Conservation (phyloP, 2,797 vertebrate genomes). For the Scomberomorus guttatus region DNA sequence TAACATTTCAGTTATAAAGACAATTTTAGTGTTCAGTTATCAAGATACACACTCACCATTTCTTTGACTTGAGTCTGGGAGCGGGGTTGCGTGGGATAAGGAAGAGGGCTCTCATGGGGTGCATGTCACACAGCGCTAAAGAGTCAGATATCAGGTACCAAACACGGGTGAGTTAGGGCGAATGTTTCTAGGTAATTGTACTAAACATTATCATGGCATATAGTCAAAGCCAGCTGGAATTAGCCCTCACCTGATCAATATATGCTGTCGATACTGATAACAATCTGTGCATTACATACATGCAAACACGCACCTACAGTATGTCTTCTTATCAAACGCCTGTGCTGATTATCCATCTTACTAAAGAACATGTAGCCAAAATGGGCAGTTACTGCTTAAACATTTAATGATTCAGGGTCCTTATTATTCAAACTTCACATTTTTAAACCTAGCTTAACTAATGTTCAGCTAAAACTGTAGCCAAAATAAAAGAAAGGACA, state of each 20-base stretch:
- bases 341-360: conserved; percentile 1
- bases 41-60: conserved; percentile 90
- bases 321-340: background rate
- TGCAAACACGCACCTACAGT: background rate
- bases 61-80: conserved; percentile 94
- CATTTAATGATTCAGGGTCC: background rate
- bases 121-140: conserved; percentile 95
- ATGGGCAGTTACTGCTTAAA: background rate
- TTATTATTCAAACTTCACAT: background rate
- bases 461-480: background rate
- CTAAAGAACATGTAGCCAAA: background rate
- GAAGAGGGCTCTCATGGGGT: conserved; percentile 97
- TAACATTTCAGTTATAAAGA: no score
- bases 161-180: background rate
- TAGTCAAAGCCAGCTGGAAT: conserved; percentile 34
- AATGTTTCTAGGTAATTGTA: conserved; percentile 4
- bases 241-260: conserved; percentile 36
- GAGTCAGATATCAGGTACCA: conserved; percentile 7
- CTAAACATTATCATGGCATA: conserved; percentile 35
- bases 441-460: background rate
- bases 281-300: conserved; percentile 3
- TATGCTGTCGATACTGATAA: conserved; percentile 41
- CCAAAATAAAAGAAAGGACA: background rate
- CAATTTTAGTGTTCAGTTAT: no score
- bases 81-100: conserved; percentile 94